These are phyloP conservation scores for Pentamera pediparva DNA, from an alignment of 53 echinoderm and acorn worm genomes.

Conservation along the genomic window DNA sequence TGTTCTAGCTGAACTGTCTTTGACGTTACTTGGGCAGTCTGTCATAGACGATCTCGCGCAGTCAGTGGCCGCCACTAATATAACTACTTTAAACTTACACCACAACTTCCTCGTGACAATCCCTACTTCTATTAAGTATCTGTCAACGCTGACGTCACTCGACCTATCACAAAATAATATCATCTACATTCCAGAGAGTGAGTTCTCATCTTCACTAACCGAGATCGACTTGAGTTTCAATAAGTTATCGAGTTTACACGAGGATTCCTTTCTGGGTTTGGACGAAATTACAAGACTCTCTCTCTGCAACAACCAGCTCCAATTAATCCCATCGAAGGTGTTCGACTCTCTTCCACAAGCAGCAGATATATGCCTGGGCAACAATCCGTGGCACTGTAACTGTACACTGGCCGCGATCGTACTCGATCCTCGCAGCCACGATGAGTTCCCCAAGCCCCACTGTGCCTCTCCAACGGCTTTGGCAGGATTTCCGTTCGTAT, in stretches of 20 bases:
- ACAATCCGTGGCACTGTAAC: constrained; percentile 8
- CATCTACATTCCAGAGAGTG: background rate
- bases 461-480: background rate
- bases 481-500: background rate
- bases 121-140: background rate
- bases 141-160: background rate
- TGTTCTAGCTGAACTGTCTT: constrained; percentile 14
- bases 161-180: constrained; percentile 13
- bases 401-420: constrained; percentile 1
- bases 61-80: background rate
- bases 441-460: background rate
- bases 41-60: constrained; percentile 14
- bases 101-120: constrained; percentile 12
- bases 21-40: constrained; percentile 3
- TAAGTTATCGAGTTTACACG: background rate
- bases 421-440: background rate
- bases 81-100: constrained; percentile 5
- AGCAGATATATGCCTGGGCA: background rate
- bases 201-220: background rate
- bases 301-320: background rate
- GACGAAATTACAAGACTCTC: background rate
- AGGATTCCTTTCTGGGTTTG: background rate
- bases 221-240: constrained; percentile 1
- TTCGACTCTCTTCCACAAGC: background rate
- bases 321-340: background rate